Evolutionary conservation across 1,140 invertebrate genomes (phyloP).

Genomic region (Drosophila nannoptera): DNA sequence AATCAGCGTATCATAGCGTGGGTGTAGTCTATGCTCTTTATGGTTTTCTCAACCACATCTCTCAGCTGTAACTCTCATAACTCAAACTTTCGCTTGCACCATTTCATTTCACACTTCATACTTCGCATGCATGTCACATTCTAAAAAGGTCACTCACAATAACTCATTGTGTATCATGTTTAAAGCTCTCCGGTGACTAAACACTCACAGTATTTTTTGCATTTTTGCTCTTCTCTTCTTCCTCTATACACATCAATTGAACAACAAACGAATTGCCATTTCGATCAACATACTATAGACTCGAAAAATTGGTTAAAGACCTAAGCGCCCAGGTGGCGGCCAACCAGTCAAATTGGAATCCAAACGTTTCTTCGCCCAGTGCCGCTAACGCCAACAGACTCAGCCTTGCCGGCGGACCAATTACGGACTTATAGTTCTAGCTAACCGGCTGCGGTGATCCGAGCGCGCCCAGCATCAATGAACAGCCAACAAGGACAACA

Average conservation of each 20-base stretch:
- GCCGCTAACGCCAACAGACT: conserved; percentile 45
- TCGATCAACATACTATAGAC: conserved; percentile 54
- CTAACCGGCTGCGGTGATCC: conserved; percentile 37
- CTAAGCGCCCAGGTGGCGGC: conserved; percentile 58
- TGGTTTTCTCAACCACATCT: conserved; percentile 21
- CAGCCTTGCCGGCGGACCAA: conserved; percentile 65
- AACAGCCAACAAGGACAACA: not conserved
- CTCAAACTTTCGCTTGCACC: conserved; percentile 27
- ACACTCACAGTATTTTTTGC: conserved; percentile 58
- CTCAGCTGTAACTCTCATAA: conserved; percentile 4
- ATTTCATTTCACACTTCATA: conserved; percentile 18
- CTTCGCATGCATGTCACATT: conserved; percentile 37
- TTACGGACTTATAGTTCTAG: conserved; percentile 79
- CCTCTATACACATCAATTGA: conserved; percentile 1
- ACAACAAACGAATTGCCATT: not conserved
- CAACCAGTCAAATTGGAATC: conserved; percentile 45
- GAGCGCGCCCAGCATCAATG: not conserved
- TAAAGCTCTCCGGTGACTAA: conserved; percentile 50
- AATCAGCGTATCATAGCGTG: conserved; percentile 81
- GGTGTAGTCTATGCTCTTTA: conserved; percentile 79
- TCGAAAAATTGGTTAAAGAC: conserved; percentile 78
- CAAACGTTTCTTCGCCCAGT: not conserved
- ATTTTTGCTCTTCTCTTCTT: conserved; percentile 61
- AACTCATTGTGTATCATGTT: conserved; percentile 12
- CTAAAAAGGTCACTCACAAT: conserved; percentile 14